phyloP scores from a whole-genome alignment of 2,113 vertebrate species.

The Platanista minor region DNA sequence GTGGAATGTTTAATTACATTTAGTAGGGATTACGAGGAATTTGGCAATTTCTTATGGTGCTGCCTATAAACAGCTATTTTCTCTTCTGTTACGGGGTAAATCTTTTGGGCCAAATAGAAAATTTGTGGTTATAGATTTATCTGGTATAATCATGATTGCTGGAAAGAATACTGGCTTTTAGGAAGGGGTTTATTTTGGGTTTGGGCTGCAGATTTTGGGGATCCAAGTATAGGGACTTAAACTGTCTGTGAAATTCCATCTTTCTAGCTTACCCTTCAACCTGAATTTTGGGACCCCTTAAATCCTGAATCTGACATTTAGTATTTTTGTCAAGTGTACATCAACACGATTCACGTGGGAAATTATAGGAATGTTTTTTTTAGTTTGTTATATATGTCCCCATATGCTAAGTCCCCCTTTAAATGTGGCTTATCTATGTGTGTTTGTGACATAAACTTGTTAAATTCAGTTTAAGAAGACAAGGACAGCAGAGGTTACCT shows the following conservation, averaged over 20 bases:
- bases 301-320: background rate
- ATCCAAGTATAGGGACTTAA: background rate
- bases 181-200: background rate
- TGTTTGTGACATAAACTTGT: background rate
- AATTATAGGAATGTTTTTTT: background rate
- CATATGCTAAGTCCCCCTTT: background rate
- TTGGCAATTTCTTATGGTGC: background rate
- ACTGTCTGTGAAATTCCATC: background rate
- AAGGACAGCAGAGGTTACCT: background rate
- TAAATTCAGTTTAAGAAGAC: background rate
- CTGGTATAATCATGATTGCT: background rate
- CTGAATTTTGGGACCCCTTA: background rate
- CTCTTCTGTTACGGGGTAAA: background rate
- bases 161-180: background rate
- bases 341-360: background rate
- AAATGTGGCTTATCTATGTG: background rate
- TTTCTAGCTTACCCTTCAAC: background rate
- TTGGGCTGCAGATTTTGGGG: background rate
- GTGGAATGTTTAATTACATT: background rate
- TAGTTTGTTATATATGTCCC: background rate
- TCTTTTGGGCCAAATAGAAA: conserved; percentile 21
- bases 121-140: background rate
- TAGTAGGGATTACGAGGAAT: background rate
- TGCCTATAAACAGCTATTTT: background rate
- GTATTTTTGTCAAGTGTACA: background rate